Conservation (phyloP, 2,797 vertebrate genomes). For the Apodemus agrarius region DNA sequence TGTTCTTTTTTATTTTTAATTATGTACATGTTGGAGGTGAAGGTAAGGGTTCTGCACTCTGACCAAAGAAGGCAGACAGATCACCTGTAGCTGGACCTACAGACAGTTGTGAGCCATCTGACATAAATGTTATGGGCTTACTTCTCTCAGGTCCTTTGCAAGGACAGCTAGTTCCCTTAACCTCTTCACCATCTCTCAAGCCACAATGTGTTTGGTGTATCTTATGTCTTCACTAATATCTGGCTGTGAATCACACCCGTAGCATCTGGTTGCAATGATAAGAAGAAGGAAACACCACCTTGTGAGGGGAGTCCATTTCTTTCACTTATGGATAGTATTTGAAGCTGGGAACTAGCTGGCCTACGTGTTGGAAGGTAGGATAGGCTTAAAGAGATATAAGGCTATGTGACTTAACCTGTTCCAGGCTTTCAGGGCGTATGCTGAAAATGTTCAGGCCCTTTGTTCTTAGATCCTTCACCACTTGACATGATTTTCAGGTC, state of each 20-base stretch:
- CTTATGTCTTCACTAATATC: slow-evolving; percentile 28
- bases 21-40: not conserved
- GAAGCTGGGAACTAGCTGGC: not conserved
- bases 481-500: not conserved
- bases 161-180: not conserved
- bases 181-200: not conserved
- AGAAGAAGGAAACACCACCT: not conserved
- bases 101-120: not conserved
- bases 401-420: not conserved
- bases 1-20: not conserved
- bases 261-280: slow-evolving; percentile 35
- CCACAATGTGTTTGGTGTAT: not conserved
- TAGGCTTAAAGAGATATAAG: not conserved
- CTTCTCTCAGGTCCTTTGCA: not conserved
- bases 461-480: not conserved
- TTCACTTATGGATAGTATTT: not conserved
- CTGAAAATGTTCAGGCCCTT: not conserved
- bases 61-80: not conserved
- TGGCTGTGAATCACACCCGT: slow-evolving; percentile 15
- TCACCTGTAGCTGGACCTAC: not conserved
- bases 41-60: not conserved
- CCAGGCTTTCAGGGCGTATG: not conserved
- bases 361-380: not conserved
- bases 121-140: not conserved
- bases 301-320: slow-evolving; percentile 20